Percentiles rank a stretch among this genome's conserved stretches.
phyloP scores from a whole-genome alignment of 2,888 invertebrate genomes.

The Lithophane leautieri region DNA sequence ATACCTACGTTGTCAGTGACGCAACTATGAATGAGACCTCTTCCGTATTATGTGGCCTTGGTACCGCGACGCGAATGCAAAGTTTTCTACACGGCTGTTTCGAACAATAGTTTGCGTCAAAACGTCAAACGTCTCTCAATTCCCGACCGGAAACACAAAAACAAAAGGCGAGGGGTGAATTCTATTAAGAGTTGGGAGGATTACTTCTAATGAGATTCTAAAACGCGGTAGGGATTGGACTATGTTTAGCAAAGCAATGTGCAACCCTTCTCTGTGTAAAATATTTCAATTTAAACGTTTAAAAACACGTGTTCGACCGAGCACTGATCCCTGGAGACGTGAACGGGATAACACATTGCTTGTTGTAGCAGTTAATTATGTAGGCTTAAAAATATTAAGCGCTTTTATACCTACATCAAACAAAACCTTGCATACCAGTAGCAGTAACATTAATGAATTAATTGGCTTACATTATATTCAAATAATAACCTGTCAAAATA shows the following conservation, averaged over 20 bases:
- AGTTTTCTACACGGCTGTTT: conserved; percentile 74
- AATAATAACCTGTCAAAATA: conserved; percentile 4
- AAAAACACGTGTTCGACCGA: conserved; percentile 86
- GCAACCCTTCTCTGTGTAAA: conserved; percentile 87
- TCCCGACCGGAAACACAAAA: conserved; percentile 83
- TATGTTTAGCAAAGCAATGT: conserved; percentile 86
- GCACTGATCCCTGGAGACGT: conserved; percentile 82
- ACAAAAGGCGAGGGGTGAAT: conserved; percentile 82
- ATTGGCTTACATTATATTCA: neutral
- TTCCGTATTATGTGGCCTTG: conserved; percentile 82
- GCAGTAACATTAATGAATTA: conserved; percentile 14
- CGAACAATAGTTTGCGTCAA: conserved; percentile 77
- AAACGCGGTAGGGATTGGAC: conserved; percentile 74
- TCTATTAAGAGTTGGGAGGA: conserved; percentile 83
- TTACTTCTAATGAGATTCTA: conserved; percentile 81
- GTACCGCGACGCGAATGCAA: conserved; percentile 78
- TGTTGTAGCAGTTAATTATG: conserved; percentile 79
- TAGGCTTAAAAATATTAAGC: conserved; percentile 53
- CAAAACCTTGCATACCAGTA: conserved; percentile 35
- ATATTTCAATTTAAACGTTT: conserved; percentile 86
- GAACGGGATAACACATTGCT: conserved; percentile 80
- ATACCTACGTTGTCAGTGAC: conserved; percentile 66
- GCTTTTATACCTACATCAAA: conserved; percentile 47
- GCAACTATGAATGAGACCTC: conserved; percentile 70
- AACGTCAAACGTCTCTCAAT: conserved; percentile 77